Evolutionary conservation across 2,797 vertebrate genomes (phyloP).

Genomic region (Helostoma temminkii): DNA sequence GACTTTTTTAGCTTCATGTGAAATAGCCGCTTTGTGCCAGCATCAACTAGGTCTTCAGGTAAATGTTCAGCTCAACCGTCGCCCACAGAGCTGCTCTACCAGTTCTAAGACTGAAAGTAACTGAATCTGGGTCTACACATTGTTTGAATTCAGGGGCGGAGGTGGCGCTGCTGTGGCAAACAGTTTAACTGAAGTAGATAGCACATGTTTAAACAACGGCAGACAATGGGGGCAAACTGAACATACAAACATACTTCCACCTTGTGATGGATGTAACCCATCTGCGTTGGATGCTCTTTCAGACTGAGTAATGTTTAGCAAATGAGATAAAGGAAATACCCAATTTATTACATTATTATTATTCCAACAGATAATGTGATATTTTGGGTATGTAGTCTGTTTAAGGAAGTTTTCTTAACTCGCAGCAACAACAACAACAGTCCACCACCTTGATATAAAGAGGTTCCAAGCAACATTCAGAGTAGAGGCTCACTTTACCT

Average conservation of each 20-base stretch:
- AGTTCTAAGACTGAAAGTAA: conserved; percentile 60
- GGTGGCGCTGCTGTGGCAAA: not conserved
- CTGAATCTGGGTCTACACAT: conserved; percentile 64
- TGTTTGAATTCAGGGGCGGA: conserved; percentile 15
- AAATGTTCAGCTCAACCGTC: conserved; percentile 37
- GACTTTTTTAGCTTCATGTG: not conserved
- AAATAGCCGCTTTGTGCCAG: conserved; percentile 20
- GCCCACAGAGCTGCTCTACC: conserved; percentile 60
- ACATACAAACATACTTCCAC: too few species aligned
- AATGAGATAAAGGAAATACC: not conserved
- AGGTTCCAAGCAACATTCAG: not conserved
- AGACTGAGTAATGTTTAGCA: not conserved
- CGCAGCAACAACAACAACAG: not conserved
- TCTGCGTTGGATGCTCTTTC: not conserved
- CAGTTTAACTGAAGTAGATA: conserved; percentile 52
- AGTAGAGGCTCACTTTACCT: conserved; percentile 61
- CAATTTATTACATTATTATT: not conserved
- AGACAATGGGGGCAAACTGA: conserved; percentile 25
- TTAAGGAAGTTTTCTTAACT: not conserved
- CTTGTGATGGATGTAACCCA: too few species aligned
- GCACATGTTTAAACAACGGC: conserved; percentile 32
- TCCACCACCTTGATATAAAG: not conserved
- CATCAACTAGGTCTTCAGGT: conserved; percentile 9
- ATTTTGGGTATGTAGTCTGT: not conserved
- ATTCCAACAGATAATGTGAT: not conserved